Base-by-base conservation (phyloP, 1,140 invertebrate species). In the Teleopsis dalmanni region DNA sequence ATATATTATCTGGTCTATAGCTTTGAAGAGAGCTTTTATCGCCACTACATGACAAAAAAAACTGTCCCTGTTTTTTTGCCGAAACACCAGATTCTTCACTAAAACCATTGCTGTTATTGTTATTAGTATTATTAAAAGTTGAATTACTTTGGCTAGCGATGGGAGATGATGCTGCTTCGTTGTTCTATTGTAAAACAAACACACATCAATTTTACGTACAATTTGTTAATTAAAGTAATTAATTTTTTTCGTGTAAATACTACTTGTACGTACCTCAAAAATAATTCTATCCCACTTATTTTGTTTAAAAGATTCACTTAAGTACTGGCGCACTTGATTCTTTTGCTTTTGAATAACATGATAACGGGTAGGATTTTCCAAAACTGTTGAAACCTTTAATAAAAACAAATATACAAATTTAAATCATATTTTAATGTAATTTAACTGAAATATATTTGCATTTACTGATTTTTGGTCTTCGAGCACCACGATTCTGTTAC, bases 341-440 rank as follows among this genome's bases (percentile, higher is more conserved):
- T 89, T 87, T 66, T 91, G 87, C 57, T 87, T 92, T 72, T 94
- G 85, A 47, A 88, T 84, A 48, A 94, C 86, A 76, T 94, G 89
- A 72, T 93, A 95, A 54, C 83, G 78, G 16, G 91, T 94, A 37
- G 91, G 91, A 72, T 94, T 92, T 69, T 92, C 87, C 61, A 95
- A 72, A 51, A 84, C 78, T 18, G 88, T 92, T 66, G 83, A 78
- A 45, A 91, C 87, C 85, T 87, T 65, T 1, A n/a, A n/a, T 33
- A 10, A 45, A 45, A 45, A 13, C 9, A 45, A 19, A 7, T 18
- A 37, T 14, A 9, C 8, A 44, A n/a, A 45, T 47, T 26, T 26
- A 13, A 10, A 37, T 11, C 50, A 47, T 3, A 9, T 31, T 9
- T 31, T 31, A 9, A 31, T n/a, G 9, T 31, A n/a, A n/a, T 33